Base-by-base conservation (phyloP, 64 coral and sea anemone species). In the Platygyra sinensis region DNA sequence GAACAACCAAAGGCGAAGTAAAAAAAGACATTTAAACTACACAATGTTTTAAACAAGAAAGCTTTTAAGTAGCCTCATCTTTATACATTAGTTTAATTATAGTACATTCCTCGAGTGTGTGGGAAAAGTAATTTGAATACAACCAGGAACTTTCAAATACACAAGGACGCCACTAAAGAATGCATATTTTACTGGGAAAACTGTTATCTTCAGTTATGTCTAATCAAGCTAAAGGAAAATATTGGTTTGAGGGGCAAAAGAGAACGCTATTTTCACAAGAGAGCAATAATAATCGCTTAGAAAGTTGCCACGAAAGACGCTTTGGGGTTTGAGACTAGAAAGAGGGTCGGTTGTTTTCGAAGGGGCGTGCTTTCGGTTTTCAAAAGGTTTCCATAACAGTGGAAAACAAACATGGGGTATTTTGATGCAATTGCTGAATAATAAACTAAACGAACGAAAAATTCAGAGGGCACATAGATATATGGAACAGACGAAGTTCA, bases 11-110 rank as follows among this genome's bases (percentile, higher is more conserved):
- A 3, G 33, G 15, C 14, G 25, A 61, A 79, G 11, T 28, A 5
- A 20, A 14, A 51, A 14, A 19, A 52, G 80, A 62, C 31, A 42
- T 83, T 69, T 83, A 83, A 83, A 42, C 1, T 19, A 36, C 33
- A 33, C 59, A 62, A 16, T 18, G 57, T 67, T 72, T 55, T 55
- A 51, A 13, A 50, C 33, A 69, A 67, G 29, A 39, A 67, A 85
- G 36, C 60, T 85, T 71, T 85, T 51, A 46, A 50, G 64, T 32
- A 24, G 22, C 32, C 38, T 85, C 81, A 85, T 85, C 81, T 85
- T 85, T 85, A 85, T 72, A 71, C 81, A 85, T 85, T 71, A 85
- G 62, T 85, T 85, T 85, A 85, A 85, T 71, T 71, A 71, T 85
- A 85, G 81, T 72, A 63, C 81, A 85, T 85, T 46, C 81, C 81